Percentiles rank a stretch among this genome's conserved stretches.
These are phyloP conservation scores for Myrmecophaga tridactyla DNA, from an alignment of 2,113 vertebrate genomes.

Conservation along the genomic window DNA sequence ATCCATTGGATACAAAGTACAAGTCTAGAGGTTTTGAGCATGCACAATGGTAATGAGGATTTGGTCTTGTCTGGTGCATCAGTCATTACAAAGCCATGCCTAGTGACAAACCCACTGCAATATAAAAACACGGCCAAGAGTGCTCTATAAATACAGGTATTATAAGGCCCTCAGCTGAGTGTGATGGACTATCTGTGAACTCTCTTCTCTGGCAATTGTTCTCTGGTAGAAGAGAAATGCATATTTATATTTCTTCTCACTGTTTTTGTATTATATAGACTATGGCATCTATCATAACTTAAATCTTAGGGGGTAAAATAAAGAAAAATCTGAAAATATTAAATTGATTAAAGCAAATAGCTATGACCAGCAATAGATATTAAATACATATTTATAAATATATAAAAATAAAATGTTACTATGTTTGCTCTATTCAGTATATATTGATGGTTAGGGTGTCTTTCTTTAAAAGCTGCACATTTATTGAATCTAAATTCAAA, in stretches of 20 bases:
- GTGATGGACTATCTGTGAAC: not conserved
- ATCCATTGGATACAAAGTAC: not conserved
- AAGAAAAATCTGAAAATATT: not conserved
- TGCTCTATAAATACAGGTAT: rapidly evolving
- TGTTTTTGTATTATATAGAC: not conserved
- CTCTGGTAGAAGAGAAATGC: not conserved
- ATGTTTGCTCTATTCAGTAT: not conserved
- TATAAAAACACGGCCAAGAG: not conserved
- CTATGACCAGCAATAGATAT: not conserved
- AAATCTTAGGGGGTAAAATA: not conserved
- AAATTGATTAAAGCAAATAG: not conserved
- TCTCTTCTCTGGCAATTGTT: not conserved
- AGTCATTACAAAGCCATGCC: not conserved
- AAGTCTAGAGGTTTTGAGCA: not conserved
- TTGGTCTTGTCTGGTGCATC: not conserved
- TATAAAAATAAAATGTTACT: not conserved
- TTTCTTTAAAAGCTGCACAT: not conserved
- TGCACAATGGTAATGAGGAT: not conserved
- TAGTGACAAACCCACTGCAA: not conserved
- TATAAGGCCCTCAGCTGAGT: not conserved
- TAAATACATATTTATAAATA: not conserved
- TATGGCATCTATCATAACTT: not conserved
- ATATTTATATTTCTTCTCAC: not conserved
- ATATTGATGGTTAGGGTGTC: not conserved
- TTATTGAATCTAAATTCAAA: conserved; percentile 41